Evolutionary conservation across 1,140 invertebrate genomes (phyloP).

Genomic region (Phenacoccus solenopsis): DNA sequence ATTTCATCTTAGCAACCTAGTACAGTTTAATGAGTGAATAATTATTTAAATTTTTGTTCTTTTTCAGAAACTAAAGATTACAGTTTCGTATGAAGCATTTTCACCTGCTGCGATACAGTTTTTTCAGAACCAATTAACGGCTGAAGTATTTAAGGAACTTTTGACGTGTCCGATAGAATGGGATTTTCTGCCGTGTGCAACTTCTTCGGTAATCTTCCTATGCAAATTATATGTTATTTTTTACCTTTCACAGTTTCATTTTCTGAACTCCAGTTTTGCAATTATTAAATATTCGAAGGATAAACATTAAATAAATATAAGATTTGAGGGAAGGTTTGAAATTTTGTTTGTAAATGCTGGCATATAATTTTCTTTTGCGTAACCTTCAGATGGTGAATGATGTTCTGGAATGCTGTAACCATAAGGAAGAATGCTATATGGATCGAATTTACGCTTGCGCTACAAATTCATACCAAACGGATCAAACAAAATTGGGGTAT

Average conservation of each 20-base stretch:
- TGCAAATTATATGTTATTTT: no score
- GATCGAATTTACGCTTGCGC: background rate
- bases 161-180: background rate
- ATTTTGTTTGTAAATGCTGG: no score
- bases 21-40: no score
- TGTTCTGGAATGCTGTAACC: background rate
- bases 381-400: background rate
- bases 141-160: background rate
- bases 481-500: background rate
- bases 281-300: background rate
- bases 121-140: background rate
- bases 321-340: background rate
- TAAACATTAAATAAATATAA: background rate
- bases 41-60: no score
- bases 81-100: background rate
- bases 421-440: background rate
- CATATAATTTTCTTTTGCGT: no score
- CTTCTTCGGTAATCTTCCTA: background rate
- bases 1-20: no score
- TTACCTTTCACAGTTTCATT: no score
- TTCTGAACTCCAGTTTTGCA: no score
- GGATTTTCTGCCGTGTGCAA: background rate
- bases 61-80: no score
- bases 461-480: background rate
- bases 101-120: background rate